Evolutionary conservation across 2,113 vertebrate genomes (phyloP), one percentile per base, ranked within the genome.

Genomic region (Numida meleagris): DNA sequence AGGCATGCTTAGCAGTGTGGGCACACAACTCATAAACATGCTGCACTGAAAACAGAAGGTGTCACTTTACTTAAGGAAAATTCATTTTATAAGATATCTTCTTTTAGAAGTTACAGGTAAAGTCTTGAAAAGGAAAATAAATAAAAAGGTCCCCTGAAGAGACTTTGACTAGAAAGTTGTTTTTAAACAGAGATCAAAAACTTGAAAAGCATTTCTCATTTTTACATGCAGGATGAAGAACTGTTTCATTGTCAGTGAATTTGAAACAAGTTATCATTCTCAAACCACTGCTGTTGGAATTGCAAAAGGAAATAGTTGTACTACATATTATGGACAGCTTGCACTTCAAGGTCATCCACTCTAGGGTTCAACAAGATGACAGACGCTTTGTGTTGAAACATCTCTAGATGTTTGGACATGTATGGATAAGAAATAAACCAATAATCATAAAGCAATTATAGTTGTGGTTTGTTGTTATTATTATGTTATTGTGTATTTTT

Each of bases 51-150:
- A 79, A 75, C 51, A 83, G 85, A 89, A 85, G 36, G 20, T 67
- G 11, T 42, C 68, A 27, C 24, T 91, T 88, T 75, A n/a, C 67
- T 80, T 80, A 77, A 80, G 73, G 34, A 6, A 86, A 89, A 80
- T 86, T 71, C 0, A 33, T 59, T 89, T 89, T 82, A 43, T 27
- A 33, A 59, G 19, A 71, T 65, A 82, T n/a, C 45, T 83, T 65
- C 9, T 14, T 82, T 50, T 50, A 74, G 42, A 94, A 89, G 31
- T 58, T 78, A 29, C 9, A 45, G 16, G 27, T 58, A 21, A 66
- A 58, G 73, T 70, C 23, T 57, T 73, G 62, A 53, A 72, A 76
- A 79, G n/a, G 53, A 65, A 76, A 61, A 76, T 10, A 43, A 89
- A 53, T 45, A 3, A 79, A 83, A 90, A 75, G 76, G 12, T n/a